Evolutionary conservation across 2,888 invertebrate genomes (phyloP), one percentile per base, ranked within the genome.

Genomic region (Dyspetes luteomarginatus): DNA sequence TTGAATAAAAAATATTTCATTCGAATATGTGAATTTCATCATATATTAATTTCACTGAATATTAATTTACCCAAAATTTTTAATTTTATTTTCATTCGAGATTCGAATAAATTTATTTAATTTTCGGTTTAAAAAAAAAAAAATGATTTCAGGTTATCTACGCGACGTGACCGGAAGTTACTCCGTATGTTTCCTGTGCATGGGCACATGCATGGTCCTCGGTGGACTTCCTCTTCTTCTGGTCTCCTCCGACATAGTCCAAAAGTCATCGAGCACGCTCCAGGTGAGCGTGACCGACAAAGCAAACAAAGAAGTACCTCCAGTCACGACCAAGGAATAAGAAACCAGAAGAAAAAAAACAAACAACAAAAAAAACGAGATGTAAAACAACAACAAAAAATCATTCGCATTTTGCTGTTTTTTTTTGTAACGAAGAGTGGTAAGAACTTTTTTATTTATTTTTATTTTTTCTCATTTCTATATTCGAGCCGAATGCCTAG

Each of bases 121-220:
- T 30, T 28, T 17, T 5, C 9, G 15, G 15, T 69, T 56, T 19
- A 52, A 62, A n/a, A n/a, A n/a, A n/a, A n/a, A n/a, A n/a, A n/a
- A n/a, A 50, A 12, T 79, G 58, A 74, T 91, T 91, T 0, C 92
- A 95, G 95, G 95, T 24, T 93, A 94, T 17, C 88, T 96, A 7
- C 93, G 95, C 0, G 96, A 96, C 88, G 93, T 95, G 1, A 95
- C 95, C 0, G 96, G 95, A 15, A 95, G 95, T 64, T 96, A 96
- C 89, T 94, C 94, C 2, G 94, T 95, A 89, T 95, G 95, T 87
- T 96, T 96, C 92, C 94, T 95, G 89, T 95, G 95, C 83, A 96
- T 96, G 96, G 96, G 96, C 0, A 94, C 95, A 0, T 95, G 95
- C 85, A 96, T 96, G 96, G 94, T 95, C 0, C 91, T 95, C 36